Evolutionary conservation across 64 coral and sea anemone species (phyloP).

Genomic region (Trachythela sp.): DNA sequence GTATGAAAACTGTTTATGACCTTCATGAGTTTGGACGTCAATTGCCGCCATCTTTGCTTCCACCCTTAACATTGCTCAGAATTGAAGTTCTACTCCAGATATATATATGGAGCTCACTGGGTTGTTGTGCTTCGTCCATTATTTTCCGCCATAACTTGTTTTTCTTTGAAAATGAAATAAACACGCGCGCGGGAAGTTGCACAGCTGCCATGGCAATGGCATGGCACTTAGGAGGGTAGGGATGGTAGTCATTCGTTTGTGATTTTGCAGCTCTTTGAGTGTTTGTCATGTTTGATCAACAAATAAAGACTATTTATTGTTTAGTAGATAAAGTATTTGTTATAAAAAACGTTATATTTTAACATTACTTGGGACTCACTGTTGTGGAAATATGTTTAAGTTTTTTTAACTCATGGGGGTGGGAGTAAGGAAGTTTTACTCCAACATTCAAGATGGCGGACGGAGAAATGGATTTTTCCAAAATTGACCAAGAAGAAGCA

Average conservation of each 20-base stretch:
- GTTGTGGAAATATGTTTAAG: background rate
- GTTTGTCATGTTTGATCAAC: too few relatives aligned
- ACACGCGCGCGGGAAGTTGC: background rate
- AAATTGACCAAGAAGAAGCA: constrained; percentile 35
- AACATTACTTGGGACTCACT: background rate
- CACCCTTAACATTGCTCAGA: too few relatives aligned
- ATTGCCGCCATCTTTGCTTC: too few relatives aligned
- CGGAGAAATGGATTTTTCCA: background rate
- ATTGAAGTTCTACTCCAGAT: too few relatives aligned
- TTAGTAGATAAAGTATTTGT: too few relatives aligned
- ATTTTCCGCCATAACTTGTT: constrained; percentile 51
- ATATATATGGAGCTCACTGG: too few relatives aligned
- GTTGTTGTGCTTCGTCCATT: background rate
- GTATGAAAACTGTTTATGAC: too few relatives aligned
- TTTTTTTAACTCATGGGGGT: background rate
- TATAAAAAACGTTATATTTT: background rate
- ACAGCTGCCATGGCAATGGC: background rate
- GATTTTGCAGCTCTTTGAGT: too few relatives aligned
- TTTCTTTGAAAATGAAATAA: background rate
- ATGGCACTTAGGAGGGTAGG: background rate
- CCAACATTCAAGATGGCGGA: constrained; percentile 93
- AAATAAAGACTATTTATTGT: too few relatives aligned
- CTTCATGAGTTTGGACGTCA: too few relatives aligned
- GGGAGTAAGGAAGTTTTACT: background rate
- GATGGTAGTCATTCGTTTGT: background rate